Base-by-base conservation (phyloP, 2,888 invertebrate genomes). In the Ectemnius continuus region DNA sequence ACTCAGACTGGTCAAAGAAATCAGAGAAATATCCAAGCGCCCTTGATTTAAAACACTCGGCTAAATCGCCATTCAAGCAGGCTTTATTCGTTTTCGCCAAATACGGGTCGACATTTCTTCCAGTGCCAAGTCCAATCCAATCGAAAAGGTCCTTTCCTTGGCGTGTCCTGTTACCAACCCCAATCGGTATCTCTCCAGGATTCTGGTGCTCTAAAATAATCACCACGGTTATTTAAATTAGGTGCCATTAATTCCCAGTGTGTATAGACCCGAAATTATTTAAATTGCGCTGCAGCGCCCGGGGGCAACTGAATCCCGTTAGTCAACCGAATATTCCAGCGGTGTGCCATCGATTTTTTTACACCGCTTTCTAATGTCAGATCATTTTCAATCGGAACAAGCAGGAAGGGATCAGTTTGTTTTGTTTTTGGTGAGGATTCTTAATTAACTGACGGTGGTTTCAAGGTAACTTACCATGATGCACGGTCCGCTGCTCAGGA, bases 21-120 rank as follows among this genome's bases (percentile, higher is more conserved):
- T 96, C 96, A 65, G 95, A 95, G 70, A 97, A 94, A 0, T 95
- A 94, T 68, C 93, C 92, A 63, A 97, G 89, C 0, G 96, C 96
- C 80, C 95, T 94, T 0, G 96, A 96, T 87, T 97, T 96, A 88
- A 97, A 96, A 88, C 96, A 97, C 87, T 96, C 96, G 0, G 96
- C 95, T n/a, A 97, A 91, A 88, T 97, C 96, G 4, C 96, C 96
- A 75, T 93, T 94, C 69, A 96, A 91, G 84, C 96, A 97, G 77
- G 94, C 95, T 77, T 94, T 92, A 68, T 96, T 96, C 0, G 95
- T 93, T 86, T 93, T 94, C 62, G 95, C 94, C 82, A 96, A 91
- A 90, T 95, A 97, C 0, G 96, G 96, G 91, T 96, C 96, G 63
- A 94, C 94, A 84, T 96, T 94, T 75, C 92, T 91, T 57, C 93